A percentile compares a stretch with the other conserved stretches of the same genome.
These are phyloP conservation scores for Nettapus auritus DNA, from an alignment of 2,113 vertebrate species.

Conservation along the genomic window DNA sequence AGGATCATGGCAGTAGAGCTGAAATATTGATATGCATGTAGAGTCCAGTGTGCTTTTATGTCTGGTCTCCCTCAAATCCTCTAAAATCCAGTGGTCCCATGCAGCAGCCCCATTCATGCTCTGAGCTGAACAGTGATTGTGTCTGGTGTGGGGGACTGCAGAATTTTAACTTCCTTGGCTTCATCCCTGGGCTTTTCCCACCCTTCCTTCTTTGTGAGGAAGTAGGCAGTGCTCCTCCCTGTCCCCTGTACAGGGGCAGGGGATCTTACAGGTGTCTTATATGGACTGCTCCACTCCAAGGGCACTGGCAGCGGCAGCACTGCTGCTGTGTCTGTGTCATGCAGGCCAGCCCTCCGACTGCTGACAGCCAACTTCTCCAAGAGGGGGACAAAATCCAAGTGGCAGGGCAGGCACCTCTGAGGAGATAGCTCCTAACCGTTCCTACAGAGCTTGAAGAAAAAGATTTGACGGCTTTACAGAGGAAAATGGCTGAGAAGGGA, in stretches of 20 bases:
- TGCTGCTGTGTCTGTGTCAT: neutral
- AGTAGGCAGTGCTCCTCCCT: neutral
- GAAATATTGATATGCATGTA: fast-evolving
- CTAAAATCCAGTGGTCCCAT: neutral
- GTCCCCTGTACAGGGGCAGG: neutral
- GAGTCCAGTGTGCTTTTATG: neutral
- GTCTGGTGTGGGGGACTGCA: neutral
- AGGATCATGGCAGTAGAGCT: neutral
- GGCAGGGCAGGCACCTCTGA: slow-evolving; percentile 63
- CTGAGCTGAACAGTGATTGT: neutral
- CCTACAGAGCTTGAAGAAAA: slow-evolving; percentile 59
- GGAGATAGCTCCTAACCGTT: slow-evolving; percentile 63
- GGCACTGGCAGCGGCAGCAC: fast-evolving
- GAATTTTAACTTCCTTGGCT: neutral
- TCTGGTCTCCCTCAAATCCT: neutral
- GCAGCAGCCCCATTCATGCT: neutral
- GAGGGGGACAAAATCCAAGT: neutral
- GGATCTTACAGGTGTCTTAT: fast-evolving
- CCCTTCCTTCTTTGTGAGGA: neutral
- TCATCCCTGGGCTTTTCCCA: neutral
- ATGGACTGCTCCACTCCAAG: fast-evolving
- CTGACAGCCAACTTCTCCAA: neutral
- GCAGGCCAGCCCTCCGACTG: neutral
- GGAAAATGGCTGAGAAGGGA: slow-evolving; percentile 71
- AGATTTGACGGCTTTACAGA: slow-evolving; percentile 53